phyloP scores from a whole-genome alignment of 1,140 invertebrate species.

The Aporrectodea caliginosa region DNA sequence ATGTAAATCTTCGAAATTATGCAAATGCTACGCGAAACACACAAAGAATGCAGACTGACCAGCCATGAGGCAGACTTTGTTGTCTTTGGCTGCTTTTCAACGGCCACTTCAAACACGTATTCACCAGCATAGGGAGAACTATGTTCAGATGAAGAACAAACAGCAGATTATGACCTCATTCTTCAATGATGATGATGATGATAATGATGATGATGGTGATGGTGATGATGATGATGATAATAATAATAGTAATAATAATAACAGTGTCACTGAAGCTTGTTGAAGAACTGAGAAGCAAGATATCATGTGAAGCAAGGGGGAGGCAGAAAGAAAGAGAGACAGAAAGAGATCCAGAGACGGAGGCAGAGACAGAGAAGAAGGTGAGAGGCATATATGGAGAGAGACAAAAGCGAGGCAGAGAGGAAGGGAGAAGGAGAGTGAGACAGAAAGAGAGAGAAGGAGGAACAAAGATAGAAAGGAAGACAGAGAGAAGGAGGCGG shows the following conservation, averaged over 20 bases:
- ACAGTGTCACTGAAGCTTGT: no score
- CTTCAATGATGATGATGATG: not conserved
- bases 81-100: constrained; percentile 53
- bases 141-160: not conserved
- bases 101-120: constrained; percentile 51
- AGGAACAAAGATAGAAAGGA: not conserved
- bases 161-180: not conserved
- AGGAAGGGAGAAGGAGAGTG: not conserved
- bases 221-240: no score
- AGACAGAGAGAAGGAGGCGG: not conserved
- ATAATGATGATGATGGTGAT: no score
- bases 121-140: constrained; percentile 53
- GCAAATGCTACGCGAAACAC: no score
- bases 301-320: not conserved
- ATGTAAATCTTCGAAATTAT: no score
- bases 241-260: no score
- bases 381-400: not conserved
- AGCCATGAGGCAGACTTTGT: constrained; percentile 57
- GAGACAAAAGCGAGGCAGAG: not conserved
- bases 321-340: not conserved
- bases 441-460: not conserved
- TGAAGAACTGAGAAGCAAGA: not conserved
- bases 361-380: not conserved
- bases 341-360: not conserved
- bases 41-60: constrained; percentile 49